Evolutionary conservation across 30 jellyfish, hydroid and myxozoan species (phyloP).

Genomic region (Catostylus mosaicus): DNA sequence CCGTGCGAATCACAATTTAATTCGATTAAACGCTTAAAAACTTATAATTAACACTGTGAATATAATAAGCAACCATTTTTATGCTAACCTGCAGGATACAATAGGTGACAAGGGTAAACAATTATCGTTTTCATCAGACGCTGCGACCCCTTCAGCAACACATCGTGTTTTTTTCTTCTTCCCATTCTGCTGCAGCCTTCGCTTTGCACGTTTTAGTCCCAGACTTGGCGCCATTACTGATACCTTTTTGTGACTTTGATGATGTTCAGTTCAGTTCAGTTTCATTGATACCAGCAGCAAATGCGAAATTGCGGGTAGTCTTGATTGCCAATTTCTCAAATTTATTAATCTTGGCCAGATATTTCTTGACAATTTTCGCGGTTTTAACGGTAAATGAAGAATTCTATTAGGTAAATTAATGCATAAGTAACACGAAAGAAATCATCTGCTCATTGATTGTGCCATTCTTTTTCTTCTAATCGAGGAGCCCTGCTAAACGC

Average conservation of each 20-base stretch:
- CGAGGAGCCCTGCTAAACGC: too few relatives aligned
- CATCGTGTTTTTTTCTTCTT: slow-evolving; percentile 6
- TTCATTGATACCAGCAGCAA: too few relatives aligned
- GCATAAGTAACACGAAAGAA: too few relatives aligned
- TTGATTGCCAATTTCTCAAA: too few relatives aligned
- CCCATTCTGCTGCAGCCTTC: slow-evolving; percentile 17
- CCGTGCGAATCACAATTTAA: not conserved
- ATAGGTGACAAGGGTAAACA: slow-evolving; percentile 15
- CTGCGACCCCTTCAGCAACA: not conserved
- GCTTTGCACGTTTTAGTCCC: slow-evolving; percentile 45
- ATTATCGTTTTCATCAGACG: not conserved
- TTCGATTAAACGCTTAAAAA: not conserved
- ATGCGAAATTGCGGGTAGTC: too few relatives aligned
- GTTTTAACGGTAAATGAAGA: too few relatives aligned
- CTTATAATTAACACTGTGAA: not conserved
- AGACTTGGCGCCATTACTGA: slow-evolving; percentile 22
- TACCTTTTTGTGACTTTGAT: not conserved
- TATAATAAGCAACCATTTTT: not conserved
- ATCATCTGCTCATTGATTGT: too few relatives aligned
- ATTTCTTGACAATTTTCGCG: too few relatives aligned
- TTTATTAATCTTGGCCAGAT: too few relatives aligned
- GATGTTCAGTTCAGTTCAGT: too few relatives aligned
- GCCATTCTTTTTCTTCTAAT: too few relatives aligned
- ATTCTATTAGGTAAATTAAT: too few relatives aligned
- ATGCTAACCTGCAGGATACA: slow-evolving; percentile 26